Evolutionary conservation across 2,797 vertebrate species (phyloP).

Genomic region (Liparis tanakae): DNA sequence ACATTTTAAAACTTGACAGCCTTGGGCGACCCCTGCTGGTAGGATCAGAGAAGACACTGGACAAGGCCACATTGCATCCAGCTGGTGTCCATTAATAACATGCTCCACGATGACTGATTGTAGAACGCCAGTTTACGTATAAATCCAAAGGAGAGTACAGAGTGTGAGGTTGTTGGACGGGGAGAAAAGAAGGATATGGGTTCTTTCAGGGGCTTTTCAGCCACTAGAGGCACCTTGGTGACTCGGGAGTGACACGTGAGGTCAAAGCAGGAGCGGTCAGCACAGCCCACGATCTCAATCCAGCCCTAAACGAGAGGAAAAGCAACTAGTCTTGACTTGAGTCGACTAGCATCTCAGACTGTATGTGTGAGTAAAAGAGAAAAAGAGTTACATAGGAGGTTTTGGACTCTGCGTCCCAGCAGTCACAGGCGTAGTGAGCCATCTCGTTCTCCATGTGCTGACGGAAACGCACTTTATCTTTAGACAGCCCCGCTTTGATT

Average conservation of each 20-base stretch:
- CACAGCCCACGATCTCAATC: constrained; percentile 96
- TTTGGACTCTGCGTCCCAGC: constrained; percentile 94
- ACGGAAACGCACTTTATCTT: constrained; percentile 92
- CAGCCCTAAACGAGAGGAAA: constrained; percentile 83
- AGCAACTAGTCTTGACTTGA: not conserved
- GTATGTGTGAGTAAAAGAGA: not conserved
- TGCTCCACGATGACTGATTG: not conserved
- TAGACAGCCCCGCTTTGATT: constrained; percentile 88
- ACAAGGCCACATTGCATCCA: too few relatives aligned
- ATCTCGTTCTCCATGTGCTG: constrained; percentile 98
- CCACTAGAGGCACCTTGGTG: constrained; percentile 91
- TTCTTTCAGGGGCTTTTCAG: constrained; percentile 93
- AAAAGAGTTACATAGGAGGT: constrained; percentile 88
- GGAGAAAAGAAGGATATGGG: constrained; percentile 89
- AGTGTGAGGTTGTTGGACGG: not conserved
- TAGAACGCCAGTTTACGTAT: not conserved
- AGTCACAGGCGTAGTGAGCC: constrained; percentile 96
- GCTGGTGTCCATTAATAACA: not conserved
- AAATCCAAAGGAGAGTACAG: not conserved
- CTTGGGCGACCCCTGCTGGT: constrained; percentile 14
- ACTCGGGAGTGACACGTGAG: constrained; percentile 89
- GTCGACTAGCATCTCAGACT: not conserved
- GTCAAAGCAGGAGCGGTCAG: constrained; percentile 93
- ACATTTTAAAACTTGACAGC: not conserved
- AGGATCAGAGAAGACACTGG: not conserved